Evolutionary conservation across 2,113 vertebrate species (phyloP), one percentile per base, ranked within the genome.

Genomic region (Smithornis capensis): DNA sequence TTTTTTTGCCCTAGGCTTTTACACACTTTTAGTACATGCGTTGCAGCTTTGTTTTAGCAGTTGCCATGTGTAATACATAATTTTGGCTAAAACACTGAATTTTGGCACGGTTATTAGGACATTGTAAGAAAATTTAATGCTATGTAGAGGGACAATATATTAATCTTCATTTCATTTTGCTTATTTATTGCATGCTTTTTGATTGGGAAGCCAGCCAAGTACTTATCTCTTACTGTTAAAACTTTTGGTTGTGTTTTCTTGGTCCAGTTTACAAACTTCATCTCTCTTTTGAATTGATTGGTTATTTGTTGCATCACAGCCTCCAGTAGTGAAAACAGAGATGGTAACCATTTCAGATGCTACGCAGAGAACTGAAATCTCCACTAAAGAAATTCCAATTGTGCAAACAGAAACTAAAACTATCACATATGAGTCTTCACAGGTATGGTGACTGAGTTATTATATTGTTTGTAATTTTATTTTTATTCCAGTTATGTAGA

Each of bases 371-470:
- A 99, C 98, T 53, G 99, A 99, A 98, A 99, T 99, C 97, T 98
- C 99, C 70, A 99, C 99, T 97, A 99, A 99, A 97, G 99, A 99
- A 98, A 99, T 99, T 90, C 99, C 99, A 88, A 99, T 99, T 98
- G 99, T 99, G 83, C 99, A 99, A 97, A 99, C 99, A 55, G 99
- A 99, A 98, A 99, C 99, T 97, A 99, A 99, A 98, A 99, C 99
- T 96, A 99, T 99, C 98, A 99, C 99, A 18, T 99, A 99, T 83
- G 99, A 99, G 97, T 99, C 99, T 76, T 98, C 99, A 63, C 99
- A 99, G 99, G 99, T 99, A 98, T 12, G 19, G 9, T 87, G 65
- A 12, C 69, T 70, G 64, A 28, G 24, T 64, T 73, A 29, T 53
- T 92, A 29, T 31, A 6, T 12, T 60, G 31, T 68, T 85, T 83